Base-by-base conservation (phyloP, 2,113 vertebrate species). In the Mandrillus leucophaeus region DNA sequence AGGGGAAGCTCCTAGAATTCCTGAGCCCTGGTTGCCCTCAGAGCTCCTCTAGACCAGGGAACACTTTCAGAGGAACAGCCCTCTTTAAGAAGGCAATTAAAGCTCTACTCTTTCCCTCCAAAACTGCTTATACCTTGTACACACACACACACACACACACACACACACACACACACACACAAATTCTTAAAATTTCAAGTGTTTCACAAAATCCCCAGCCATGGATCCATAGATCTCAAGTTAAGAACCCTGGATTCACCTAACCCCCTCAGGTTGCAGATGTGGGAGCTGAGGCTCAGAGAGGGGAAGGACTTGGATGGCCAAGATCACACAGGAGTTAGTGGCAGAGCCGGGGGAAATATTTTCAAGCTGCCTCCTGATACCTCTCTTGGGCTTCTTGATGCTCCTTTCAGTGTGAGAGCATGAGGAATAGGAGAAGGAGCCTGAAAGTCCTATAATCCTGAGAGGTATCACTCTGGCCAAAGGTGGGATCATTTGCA, bases 151-250 rank as follows among this genome's bases (percentile, higher is more conserved):
- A n/a, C n/a, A 55, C 52, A 55, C 17, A 55, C 59, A 30, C 59
- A 12, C 25, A 61, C 59, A 25, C 9, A 25, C 23, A 4, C 20
- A 57, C 55, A 22, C 16, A 52, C 50, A 52, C 50, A 16, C 14
- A 22, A 8, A 25, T 61, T 35, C 40, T 83, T 55, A 45, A 11
- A 30, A 17, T 66, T 61, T 75, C 57, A 50, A 23, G 27, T 8
- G 22, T 16, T 83, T 90, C 50, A 38, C 7, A 25, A n/a, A 68
- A 73, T 45, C 61, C 70, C 64, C 50, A 2, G 17, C 38, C 32
- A 14, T 7, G 1, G 32, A 40, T 7, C 12, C 48, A 22, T 2
- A 64, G 59, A 10, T 5, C 35, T 16, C 8, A 11, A 14, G 0
- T 18, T 7, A 57, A 72, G 43, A 64, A 8, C 11, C 25, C 32